Evolutionary conservation across 2,113 vertebrate genomes (phyloP), one percentile per base, ranked within the genome.

Genomic region (Spheniscus mendiculus): DNA sequence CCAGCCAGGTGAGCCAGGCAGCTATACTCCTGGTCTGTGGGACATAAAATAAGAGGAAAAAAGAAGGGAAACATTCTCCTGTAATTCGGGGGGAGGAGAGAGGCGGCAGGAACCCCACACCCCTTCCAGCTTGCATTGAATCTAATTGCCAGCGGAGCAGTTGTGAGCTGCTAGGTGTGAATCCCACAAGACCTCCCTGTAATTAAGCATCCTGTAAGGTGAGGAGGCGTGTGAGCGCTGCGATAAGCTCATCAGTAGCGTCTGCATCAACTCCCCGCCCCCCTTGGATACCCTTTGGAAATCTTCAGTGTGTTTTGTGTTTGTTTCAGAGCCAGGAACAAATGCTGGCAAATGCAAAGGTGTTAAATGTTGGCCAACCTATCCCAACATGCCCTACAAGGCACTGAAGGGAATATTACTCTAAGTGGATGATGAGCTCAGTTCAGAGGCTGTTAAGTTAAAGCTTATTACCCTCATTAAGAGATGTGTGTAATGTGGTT

Each of bases 381-480:
- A 91, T 92, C 94, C 87, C 76, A 88, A 76, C 8, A n/a, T 83
- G 89, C 76, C 76, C 72, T 90, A 61, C 55, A 40, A 84, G 74
- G 63, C 77, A 81, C 87, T 71, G 87, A 88, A 58, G 87, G 85
- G 93, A 96, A 66, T 87, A 62, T 90, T 95, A n/a, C 90, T 85
- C 61, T 62, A 65, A 93, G 83, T 92, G 79, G 89, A 90, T 90
- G 96, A 96, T 95, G 94, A 96, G 78, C 67, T 86, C 82, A 88
- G 82, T 69, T 95, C 93, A 92, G 93, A 95, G 47, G 50, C 79
- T 92, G 59, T 49, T 67, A 56, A 90, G 71, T 94, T 94, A 80
- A 84, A 96, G 87, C 91, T 96, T 90, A 94, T 96, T 95, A 93
- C 11, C 32, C 83, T 96, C 87, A 86, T 97, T 97, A 96, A 77